Conservation (phyloP, 2,797 vertebrate species). For the Artibeus jamaicensis region DNA sequence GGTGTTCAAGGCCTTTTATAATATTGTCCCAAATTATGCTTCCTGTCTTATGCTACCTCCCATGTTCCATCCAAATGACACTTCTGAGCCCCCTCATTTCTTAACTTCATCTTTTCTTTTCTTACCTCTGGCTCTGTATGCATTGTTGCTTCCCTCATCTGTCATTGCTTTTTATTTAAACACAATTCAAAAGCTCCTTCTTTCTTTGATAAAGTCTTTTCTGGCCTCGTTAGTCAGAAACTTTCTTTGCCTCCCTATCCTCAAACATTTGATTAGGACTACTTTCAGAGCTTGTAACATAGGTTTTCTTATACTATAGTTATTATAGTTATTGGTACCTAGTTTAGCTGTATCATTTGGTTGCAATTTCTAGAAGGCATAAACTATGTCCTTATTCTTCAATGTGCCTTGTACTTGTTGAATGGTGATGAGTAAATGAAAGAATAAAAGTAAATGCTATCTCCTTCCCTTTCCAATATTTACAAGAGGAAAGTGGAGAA, state of each 20-base stretch:
- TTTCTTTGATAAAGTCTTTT: background rate
- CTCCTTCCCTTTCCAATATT: background rate
- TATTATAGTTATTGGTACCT: background rate
- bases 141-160: background rate
- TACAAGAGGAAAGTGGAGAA: background rate
- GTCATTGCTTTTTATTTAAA: conserved; percentile 10
- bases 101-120: background rate
- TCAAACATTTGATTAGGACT: background rate
- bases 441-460: conserved; percentile 16
- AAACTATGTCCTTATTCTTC: background rate
- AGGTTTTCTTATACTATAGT: background rate
- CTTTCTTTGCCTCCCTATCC: background rate
- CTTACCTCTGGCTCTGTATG: background rate
- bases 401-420: background rate
- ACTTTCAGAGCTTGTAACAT: background rate
- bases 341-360: background rate
- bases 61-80: background rate
- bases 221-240: background rate
- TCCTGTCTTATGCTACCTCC: background rate
- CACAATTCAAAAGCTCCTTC: background rate
- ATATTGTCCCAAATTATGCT: background rate
- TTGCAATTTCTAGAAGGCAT: background rate
- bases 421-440: conserved; percentile 10
- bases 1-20: background rate
- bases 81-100: background rate